Conservation (phyloP, 1,140 invertebrate species). For the Drosophila repleta region DNA sequence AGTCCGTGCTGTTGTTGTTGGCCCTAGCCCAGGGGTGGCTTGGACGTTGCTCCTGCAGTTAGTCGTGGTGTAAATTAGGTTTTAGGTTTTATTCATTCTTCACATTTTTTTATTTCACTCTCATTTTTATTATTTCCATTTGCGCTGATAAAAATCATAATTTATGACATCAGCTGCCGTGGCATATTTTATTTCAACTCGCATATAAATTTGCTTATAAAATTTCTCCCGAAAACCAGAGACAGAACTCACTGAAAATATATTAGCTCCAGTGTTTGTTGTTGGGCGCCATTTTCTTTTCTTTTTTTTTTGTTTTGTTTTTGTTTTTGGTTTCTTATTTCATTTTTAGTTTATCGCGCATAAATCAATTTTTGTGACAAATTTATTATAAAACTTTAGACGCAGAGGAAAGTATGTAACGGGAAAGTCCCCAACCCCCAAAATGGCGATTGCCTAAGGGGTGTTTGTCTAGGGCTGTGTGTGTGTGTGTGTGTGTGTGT, state of each 20-base stretch:
- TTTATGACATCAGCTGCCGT: slow-evolving; percentile 77
- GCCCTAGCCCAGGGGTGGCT: slow-evolving; percentile 20
- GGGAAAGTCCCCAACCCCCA: slow-evolving; percentile 17
- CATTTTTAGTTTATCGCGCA: slow-evolving; percentile 77
- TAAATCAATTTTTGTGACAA: slow-evolving; percentile 83
- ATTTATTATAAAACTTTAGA: slow-evolving; percentile 79
- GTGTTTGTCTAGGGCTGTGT: slow-evolving; percentile 22
- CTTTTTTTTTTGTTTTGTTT: slow-evolving; percentile 50
- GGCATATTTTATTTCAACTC: slow-evolving; percentile 65
- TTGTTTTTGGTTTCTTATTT: too few species aligned
- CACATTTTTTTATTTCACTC: slow-evolving; percentile 49
- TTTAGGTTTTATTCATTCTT: slow-evolving; percentile 53
- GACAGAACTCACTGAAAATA: slow-evolving; percentile 36
- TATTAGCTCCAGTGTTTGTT: slow-evolving; percentile 37
- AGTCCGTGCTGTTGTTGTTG: slow-evolving; percentile 13
- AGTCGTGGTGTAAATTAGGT: slow-evolving; percentile 74
- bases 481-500: slow-evolving; percentile 1
- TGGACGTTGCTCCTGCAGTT: slow-evolving; percentile 56
- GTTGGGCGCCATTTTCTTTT: slow-evolving; percentile 18
- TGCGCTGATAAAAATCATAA: slow-evolving; percentile 82
- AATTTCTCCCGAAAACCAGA: slow-evolving; percentile 10
- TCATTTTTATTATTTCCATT: slow-evolving; percentile 77
- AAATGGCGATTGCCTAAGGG: slow-evolving; percentile 47
- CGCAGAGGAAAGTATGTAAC: slow-evolving; percentile 39
- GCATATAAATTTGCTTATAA: slow-evolving; percentile 33